A percentile compares a stretch with the other conserved stretches of the same genome.
phyloP scores from a whole-genome alignment of 2,113 vertebrate genomes.

The Platysternon megacephalum region DNA sequence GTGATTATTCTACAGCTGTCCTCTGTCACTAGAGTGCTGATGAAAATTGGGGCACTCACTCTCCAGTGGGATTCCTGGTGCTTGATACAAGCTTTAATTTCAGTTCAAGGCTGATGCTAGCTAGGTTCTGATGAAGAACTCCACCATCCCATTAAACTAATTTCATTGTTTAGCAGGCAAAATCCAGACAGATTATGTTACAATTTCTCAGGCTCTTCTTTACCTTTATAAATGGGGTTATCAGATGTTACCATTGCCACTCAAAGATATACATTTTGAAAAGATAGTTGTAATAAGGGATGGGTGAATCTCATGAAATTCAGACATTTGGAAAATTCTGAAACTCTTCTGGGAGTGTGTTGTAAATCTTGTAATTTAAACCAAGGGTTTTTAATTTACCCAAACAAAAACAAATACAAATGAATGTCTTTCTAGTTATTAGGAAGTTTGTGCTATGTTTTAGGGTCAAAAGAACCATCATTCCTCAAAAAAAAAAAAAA shows the following conservation, averaged over 20 bases:
- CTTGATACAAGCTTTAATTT: background rate
- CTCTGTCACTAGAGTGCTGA: background rate
- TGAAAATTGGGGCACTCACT: background rate
- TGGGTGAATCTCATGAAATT: background rate
- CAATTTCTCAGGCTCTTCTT: background rate
- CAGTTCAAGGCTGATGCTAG: fast-evolving
- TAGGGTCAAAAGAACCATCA: background rate
- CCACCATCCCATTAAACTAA: background rate
- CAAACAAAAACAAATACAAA: background rate
- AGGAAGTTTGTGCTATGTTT: background rate
- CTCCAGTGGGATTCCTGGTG: background rate
- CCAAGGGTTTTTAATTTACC: background rate
- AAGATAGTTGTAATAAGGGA: background rate
- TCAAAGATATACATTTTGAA: background rate
- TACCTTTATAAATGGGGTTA: background rate
- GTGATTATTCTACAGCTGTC: background rate
- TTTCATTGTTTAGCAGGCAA: background rate
- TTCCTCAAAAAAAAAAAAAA: background rate
- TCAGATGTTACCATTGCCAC: background rate
- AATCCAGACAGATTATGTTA: background rate
- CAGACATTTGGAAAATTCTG: background rate
- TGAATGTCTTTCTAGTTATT: background rate
- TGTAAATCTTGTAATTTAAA: background rate
- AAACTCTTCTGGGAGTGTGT: background rate
- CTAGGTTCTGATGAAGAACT: background rate